Conservation (phyloP, 2,113 vertebrate species). For the Oreamnos americanus region DNA sequence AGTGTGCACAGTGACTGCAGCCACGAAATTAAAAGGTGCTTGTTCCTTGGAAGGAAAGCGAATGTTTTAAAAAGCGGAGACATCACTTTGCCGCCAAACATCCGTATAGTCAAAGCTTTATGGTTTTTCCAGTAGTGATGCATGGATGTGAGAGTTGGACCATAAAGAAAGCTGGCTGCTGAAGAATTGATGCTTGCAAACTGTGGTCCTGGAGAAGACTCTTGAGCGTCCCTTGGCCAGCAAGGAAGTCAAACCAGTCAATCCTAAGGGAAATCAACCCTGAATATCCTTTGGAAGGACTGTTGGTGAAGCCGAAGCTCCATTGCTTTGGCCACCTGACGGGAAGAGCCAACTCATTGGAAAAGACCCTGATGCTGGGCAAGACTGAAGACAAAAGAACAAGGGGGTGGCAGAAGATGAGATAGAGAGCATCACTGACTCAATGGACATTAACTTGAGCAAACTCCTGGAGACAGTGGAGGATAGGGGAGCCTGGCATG, state of each 20-base stretch:
- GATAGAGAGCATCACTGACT: background rate
- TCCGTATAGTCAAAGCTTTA: background rate
- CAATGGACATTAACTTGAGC: background rate
- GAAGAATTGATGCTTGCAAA: background rate
- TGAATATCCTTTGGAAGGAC: background rate
- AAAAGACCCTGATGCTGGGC: background rate
- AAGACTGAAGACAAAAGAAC: background rate
- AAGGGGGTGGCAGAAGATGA: background rate
- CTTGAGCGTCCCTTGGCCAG: background rate
- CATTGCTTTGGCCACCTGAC: background rate
- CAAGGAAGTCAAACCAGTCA: background rate
- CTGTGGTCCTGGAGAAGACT: background rate
- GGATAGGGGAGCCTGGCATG: background rate
- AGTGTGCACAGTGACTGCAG: background rate
- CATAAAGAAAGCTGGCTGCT: background rate
- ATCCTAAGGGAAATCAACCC: background rate
- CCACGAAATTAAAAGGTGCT: background rate
- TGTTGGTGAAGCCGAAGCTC: background rate
- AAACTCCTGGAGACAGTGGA: background rate
- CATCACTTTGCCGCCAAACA: background rate
- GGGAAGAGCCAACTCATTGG: background rate
- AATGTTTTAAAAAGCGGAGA: background rate
- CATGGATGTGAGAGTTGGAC: background rate
- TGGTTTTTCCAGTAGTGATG: background rate
- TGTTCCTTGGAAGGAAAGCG: background rate